These are phyloP conservation scores for Diorhabda sublineata DNA, from an alignment of 1,140 invertebrate genomes.

Conservation along the genomic window DNA sequence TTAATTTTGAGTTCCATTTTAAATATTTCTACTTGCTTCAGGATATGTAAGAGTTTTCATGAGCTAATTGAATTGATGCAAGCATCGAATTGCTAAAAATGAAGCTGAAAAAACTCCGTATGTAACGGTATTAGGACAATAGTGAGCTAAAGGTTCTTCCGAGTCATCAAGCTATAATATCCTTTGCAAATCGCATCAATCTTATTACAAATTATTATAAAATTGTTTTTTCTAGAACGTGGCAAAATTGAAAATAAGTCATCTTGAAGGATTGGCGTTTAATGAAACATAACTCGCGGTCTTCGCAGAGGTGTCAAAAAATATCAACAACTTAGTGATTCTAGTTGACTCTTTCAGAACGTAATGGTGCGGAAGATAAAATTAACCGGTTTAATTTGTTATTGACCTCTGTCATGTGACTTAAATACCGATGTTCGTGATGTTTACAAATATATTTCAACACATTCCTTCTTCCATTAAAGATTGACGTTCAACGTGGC, in stretches of 20 bases:
- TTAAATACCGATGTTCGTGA: too few species aligned
- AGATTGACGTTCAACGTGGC: too few species aligned
- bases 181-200: conserved; percentile 35
- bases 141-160: conserved; percentile 8
- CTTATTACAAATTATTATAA: conserved; percentile 39
- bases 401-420: too few species aligned
- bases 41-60: conserved; percentile 33
- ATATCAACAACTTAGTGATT: too few species aligned
- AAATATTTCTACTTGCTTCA: conserved; percentile 28
- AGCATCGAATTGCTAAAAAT: conserved; percentile 37
- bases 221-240: conserved; percentile 42
- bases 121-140: conserved; percentile 29
- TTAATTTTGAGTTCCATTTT: conserved; percentile 1
- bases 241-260: conserved; percentile 23
- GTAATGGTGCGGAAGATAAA: too few species aligned
- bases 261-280: too few species aligned
- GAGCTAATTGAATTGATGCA: conserved; percentile 37
- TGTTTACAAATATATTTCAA: too few species aligned
- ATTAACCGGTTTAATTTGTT: too few species aligned
- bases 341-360: too few species aligned
- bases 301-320: too few species aligned
- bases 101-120: conserved; percentile 42
- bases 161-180: conserved; percentile 33
- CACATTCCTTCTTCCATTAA: too few species aligned
- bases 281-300: too few species aligned